Evolutionary conservation across 2,888 invertebrate species (phyloP).

Genomic region (Nymphalis urticae): DNA sequence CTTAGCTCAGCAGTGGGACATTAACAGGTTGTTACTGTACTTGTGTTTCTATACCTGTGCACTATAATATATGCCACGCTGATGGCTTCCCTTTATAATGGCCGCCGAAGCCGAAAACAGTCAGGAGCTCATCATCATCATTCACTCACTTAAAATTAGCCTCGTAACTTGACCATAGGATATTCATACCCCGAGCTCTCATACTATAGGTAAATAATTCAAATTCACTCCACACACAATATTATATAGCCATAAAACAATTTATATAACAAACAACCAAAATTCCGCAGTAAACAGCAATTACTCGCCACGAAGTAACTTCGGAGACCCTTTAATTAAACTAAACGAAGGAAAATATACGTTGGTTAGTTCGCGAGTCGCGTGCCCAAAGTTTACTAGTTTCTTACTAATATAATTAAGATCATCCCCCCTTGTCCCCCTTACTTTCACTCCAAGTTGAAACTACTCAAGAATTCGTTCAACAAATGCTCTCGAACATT

Average conservation of each 20-base stretch:
- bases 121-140: no score
- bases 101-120: no score
- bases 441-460: constrained; percentile 12
- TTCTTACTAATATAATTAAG: constrained; percentile 42
- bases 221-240: constrained; percentile 10
- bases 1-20: no score
- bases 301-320: constrained; percentile 31
- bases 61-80: no score
- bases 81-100: no score
- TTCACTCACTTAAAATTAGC: no score
- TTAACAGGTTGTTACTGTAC: no score
- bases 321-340: constrained; percentile 38
- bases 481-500: constrained; percentile 11
- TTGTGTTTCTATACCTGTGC: no score
- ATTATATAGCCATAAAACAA: constrained; percentile 18
- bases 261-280: constrained; percentile 30
- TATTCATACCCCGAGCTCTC: no score
- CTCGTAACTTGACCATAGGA: no score
- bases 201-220: background rate
- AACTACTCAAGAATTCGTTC: constrained; percentile 13
- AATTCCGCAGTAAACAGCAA: constrained; percentile 36
- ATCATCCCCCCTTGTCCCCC: constrained; percentile 33
- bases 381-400: constrained; percentile 33
- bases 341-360: constrained; percentile 38
- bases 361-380: constrained; percentile 32